Conservation (phyloP, 2,888 invertebrate species). For the Stegophylla sp. region DNA sequence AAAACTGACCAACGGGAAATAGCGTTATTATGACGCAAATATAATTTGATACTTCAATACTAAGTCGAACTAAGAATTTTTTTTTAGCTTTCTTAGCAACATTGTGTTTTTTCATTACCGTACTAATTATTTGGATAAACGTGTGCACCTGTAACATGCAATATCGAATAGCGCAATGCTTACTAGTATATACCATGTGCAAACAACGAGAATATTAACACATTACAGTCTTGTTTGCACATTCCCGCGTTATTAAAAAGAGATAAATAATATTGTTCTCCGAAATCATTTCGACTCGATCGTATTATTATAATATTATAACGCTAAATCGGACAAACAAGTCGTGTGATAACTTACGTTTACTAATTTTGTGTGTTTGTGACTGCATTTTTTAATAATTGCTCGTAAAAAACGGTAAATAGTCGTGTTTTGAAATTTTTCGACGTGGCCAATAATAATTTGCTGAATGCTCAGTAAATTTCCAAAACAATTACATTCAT, state of each 20-base stretch:
- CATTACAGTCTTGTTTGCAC: slow-evolving; percentile 3
- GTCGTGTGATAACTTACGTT: neutral
- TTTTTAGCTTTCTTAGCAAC: neutral
- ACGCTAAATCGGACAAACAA: neutral
- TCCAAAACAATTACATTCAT: neutral
- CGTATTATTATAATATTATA: too few relatives aligned
- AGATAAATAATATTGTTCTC: slow-evolving; percentile 10
- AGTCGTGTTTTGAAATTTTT: neutral
- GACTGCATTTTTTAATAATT: neutral
- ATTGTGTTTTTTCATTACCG: neutral
- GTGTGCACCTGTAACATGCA: neutral
- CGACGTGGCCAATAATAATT: neutral
- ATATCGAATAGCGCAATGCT: neutral
- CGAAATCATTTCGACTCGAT: slow-evolving; percentile 3
- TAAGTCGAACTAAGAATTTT: slow-evolving; percentile 6
- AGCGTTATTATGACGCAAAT: neutral
- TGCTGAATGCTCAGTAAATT: neutral
- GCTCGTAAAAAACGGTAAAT: too few relatives aligned
- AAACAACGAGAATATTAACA: neutral
- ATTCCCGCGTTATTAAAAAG: neutral
- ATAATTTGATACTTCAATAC: neutral
- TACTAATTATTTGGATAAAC: neutral
- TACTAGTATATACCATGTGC: neutral
- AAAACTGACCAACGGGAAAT: neutral
- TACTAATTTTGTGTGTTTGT: neutral